A percentile compares a stretch with the other conserved stretches of the same genome.
phyloP scores from a whole-genome alignment of 2,888 invertebrate genomes.

The Phalangium opilio region DNA sequence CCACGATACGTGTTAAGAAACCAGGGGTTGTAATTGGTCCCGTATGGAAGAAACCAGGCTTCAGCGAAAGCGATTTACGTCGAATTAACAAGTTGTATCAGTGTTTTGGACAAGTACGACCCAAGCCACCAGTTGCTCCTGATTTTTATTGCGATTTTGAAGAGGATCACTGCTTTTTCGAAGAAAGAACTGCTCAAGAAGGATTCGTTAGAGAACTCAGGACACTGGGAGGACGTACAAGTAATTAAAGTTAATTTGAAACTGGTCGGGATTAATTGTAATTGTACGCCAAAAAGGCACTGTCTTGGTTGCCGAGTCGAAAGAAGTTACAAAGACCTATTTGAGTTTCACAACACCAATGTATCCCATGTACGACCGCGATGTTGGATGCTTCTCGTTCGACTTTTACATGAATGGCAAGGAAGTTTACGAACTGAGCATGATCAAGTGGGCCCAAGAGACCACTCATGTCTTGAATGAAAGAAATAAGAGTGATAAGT shows the following conservation, averaged over 20 bases:
- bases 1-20: constrained; percentile 15
- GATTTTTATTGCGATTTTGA: constrained; percentile 15
- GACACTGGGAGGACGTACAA: constrained; percentile 10
- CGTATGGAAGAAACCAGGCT: constrained; percentile 20
- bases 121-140: constrained; percentile 13
- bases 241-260: constrained; percentile 1
- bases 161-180: constrained; percentile 10
- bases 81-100: constrained; percentile 29
- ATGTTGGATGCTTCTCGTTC: constrained; percentile 11
- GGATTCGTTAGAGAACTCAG: constrained; percentile 6
- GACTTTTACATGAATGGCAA: constrained; percentile 12
- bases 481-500: constrained; percentile 9
- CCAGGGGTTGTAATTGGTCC: constrained; percentile 22
- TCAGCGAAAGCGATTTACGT: constrained; percentile 26
- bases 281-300: too few relatives aligned
- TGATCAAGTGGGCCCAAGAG: constrained; percentile 6
- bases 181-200: constrained; percentile 5
- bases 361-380: constrained; percentile 8
- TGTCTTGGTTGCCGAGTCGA: too few relatives aligned
- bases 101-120: constrained; percentile 22
- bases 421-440: constrained; percentile 7
- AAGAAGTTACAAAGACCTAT: too few relatives aligned
- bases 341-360: constrained; percentile 10
- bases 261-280: too few relatives aligned
- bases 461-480: constrained; percentile 8